These are phyloP conservation scores for Mus spretus DNA, from an alignment of 2,797 vertebrate genomes.

Conservation along the genomic window DNA sequence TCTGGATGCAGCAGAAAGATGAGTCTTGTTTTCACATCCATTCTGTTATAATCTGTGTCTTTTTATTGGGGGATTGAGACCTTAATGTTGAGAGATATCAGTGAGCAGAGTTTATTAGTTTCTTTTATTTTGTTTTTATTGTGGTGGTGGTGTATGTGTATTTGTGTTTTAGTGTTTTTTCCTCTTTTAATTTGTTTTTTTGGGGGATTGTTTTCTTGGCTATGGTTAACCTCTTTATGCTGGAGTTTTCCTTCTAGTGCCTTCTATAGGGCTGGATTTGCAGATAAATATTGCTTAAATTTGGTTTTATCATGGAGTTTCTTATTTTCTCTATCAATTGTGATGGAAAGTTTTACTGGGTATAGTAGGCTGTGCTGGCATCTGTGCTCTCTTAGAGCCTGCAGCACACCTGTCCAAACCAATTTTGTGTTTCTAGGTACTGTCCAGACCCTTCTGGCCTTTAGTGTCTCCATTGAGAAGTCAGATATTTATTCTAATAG, in stretches of 20 bases:
- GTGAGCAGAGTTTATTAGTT: not conserved
- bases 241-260: not conserved
- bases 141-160: not conserved
- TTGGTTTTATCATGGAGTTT: not conserved
- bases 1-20: not conserved
- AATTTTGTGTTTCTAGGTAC: no score
- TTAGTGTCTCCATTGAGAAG: not conserved
- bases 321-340: not conserved
- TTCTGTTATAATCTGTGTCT: not conserved
- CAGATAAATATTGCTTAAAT: not conserved
- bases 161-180: not conserved
- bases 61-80: not conserved
- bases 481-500: not conserved
- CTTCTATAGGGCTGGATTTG: not conserved
- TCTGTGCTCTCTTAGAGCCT: not conserved
- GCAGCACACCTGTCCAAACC: not conserved
- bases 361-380: not conserved
- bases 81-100: not conserved
- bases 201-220: not conserved
- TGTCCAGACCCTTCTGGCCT: not conserved
- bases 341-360: not conserved
- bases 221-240: not conserved
- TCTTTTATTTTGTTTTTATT: not conserved
- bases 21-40: not conserved
- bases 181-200: not conserved